phyloP scores from a whole-genome alignment of 2,888 invertebrate species.

The Melinaea menophilus region DNA sequence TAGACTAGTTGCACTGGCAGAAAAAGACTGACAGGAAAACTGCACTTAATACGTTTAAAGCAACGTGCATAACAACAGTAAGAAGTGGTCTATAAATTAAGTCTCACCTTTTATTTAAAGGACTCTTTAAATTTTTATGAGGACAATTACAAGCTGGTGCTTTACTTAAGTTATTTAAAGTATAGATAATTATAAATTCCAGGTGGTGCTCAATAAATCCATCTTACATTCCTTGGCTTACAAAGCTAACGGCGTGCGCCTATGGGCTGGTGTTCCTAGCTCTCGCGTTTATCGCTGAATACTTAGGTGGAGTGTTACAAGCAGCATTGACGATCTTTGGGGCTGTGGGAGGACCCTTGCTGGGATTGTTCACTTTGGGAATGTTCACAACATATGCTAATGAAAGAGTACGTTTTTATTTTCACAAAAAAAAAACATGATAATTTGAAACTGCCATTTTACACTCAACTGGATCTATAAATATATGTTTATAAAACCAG shows the following conservation, averaged over 20 bases:
- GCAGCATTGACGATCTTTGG: constrained; percentile 92
- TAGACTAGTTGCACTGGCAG: no score
- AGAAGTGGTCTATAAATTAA: not conserved
- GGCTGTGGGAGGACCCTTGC: constrained; percentile 90
- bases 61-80: no score
- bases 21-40: no score
- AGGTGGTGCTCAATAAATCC: constrained; percentile 59
- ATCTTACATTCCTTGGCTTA: constrained; percentile 69
- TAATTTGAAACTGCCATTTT: not conserved
- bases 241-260: constrained; percentile 82
- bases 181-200: constrained; percentile 16
- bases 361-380: constrained; percentile 90
- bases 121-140: no score
- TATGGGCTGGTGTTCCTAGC: constrained; percentile 88
- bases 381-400: constrained; percentile 88
- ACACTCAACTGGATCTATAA: constrained; percentile 10
- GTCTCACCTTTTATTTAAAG: no score
- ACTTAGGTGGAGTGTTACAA: constrained; percentile 92
- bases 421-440: no score
- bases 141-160: no score
- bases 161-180: no score
- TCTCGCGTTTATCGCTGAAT: constrained; percentile 89
- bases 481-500: not conserved
- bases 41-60: no score
- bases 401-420: constrained; percentile 75